A percentile compares a stretch with the other conserved stretches of the same genome.
Evolutionary conservation across 2,797 vertebrate species (phyloP).

Genomic region (Gambelia wislizenii): DNA sequence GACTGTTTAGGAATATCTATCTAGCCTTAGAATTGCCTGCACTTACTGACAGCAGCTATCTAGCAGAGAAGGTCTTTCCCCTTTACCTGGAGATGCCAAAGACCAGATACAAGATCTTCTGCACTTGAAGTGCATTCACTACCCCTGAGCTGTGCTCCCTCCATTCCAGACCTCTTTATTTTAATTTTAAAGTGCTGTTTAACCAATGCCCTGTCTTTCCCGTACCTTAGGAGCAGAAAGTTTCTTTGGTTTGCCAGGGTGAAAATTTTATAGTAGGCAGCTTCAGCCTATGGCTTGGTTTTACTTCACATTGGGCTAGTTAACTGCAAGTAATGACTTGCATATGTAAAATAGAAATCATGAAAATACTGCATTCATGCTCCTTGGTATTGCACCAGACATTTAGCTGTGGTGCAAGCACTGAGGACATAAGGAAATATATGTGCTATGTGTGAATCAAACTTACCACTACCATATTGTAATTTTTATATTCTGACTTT

Average conservation of each 20-base stretch:
- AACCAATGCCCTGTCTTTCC: background rate
- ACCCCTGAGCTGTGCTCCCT: background rate
- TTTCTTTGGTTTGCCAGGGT: background rate
- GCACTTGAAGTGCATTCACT: background rate
- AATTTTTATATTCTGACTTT: background rate
- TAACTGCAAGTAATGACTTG: background rate
- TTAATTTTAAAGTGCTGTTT: slow-evolving; percentile 3
- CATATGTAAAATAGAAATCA: background rate
- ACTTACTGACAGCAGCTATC: background rate
- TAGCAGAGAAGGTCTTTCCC: background rate
- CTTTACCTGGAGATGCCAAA: background rate
- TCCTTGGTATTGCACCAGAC: background rate
- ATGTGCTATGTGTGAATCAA: background rate
- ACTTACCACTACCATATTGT: background rate
- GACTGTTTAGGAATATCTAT: background rate
- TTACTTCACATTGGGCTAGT: background rate
- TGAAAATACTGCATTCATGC: background rate
- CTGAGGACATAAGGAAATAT: background rate
- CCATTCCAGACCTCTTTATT: background rate
- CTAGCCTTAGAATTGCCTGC: background rate
- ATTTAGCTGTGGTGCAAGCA: background rate
- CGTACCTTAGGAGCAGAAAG: background rate
- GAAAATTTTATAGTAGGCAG: background rate
- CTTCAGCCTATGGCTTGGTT: background rate
- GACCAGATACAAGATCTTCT: background rate